Evolutionary conservation across 2,797 vertebrate species (phyloP).

Genomic region (Eulemur coronatus): DNA sequence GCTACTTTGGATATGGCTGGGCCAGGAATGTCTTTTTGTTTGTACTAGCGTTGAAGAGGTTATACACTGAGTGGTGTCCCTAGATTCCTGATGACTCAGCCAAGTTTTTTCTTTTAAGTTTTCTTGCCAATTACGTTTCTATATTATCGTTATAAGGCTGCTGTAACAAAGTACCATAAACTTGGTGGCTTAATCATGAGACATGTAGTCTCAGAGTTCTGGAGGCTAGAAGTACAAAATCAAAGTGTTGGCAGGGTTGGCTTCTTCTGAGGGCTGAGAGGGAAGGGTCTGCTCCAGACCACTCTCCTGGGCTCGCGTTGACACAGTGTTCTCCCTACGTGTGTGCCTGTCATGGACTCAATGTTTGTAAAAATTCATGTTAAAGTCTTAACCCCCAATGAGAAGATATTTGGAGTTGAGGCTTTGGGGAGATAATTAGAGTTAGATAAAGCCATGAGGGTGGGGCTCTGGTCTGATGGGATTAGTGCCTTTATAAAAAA

Average conservation of each 20-base stretch:
- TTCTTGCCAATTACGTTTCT: not conserved
- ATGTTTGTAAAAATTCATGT: not conserved
- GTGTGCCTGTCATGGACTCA: not conserved
- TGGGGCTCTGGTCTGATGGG: not conserved
- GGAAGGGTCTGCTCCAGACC: not conserved
- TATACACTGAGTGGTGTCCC: not conserved
- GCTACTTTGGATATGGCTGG: not conserved
- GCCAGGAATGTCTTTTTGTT: not conserved
- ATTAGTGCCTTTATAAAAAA: not conserved
- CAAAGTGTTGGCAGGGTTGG: not conserved
- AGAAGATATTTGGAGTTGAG: not conserved
- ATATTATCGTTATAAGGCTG: slow-evolving; percentile 11
- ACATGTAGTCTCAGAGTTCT: not conserved
- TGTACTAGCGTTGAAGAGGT: not conserved
- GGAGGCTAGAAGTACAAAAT: not conserved
- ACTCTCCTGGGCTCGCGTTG: not conserved
- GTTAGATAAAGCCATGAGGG: not conserved
- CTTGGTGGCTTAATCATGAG: not conserved
- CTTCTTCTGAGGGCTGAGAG: not conserved
- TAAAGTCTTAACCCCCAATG: not conserved
- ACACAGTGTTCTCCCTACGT: not conserved
- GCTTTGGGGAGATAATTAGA: not conserved
- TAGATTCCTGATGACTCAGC: not conserved
- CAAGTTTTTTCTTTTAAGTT: not conserved
- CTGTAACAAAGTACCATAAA: not conserved